A percentile compares a stretch with the other conserved stretches of the same genome.
Conservation (phyloP, 2,888 invertebrate genomes). For the Furcula furcula region DNA sequence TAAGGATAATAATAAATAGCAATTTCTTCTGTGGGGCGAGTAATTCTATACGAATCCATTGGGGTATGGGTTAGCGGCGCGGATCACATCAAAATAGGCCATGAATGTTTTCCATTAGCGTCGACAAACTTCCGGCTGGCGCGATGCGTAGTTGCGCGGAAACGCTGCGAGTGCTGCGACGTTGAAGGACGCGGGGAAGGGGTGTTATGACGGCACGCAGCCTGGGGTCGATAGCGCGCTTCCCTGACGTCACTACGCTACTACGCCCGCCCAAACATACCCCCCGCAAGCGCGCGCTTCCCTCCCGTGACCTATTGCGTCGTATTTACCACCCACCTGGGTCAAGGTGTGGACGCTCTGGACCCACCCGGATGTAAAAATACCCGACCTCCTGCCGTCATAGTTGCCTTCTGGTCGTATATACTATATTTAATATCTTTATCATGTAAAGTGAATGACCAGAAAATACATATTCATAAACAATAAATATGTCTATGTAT, state of each 20-base stretch:
- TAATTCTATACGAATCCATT: slow-evolving; percentile 26
- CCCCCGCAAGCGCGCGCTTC: slow-evolving; percentile 46
- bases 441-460: no score
- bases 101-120: slow-evolving; percentile 63
- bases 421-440: no score
- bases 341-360: slow-evolving; percentile 71
- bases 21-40: slow-evolving; percentile 15
- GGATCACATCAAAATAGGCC: slow-evolving; percentile 47
- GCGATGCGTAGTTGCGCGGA: slow-evolving; percentile 67
- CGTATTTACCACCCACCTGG: slow-evolving; percentile 74
- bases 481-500: no score
- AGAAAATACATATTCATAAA: no score
- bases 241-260: slow-evolving; percentile 79
- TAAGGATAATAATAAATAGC: slow-evolving; percentile 20
- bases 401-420: no score
- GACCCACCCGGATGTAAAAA: slow-evolving; percentile 46
- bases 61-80: slow-evolving; percentile 25
- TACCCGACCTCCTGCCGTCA: slow-evolving; percentile 24
- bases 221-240: slow-evolving; percentile 68
- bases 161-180: slow-evolving; percentile 5
- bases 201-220: slow-evolving; percentile 68
- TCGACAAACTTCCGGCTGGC: slow-evolving; percentile 62
- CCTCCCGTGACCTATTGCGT: slow-evolving; percentile 73
- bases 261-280: slow-evolving; percentile 78
- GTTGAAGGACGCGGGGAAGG: slow-evolving; percentile 44